These are phyloP conservation scores for Druon quercuslanigerum DNA, from an alignment of 1,140 invertebrate species.

Conservation along the genomic window DNA sequence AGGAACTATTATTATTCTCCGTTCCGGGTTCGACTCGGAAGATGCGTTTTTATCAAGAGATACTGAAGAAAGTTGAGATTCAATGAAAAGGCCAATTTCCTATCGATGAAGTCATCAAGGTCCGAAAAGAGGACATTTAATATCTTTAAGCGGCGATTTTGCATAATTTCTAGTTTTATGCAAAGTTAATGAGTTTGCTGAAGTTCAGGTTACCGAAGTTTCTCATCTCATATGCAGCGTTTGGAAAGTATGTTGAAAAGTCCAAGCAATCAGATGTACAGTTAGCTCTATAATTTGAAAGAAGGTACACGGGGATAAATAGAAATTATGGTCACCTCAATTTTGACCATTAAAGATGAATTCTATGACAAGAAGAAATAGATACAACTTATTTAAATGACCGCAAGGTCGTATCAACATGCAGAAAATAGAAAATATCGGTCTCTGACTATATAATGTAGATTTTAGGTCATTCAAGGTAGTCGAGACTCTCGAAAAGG, in stretches of 20 bases:
- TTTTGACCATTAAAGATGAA: background rate
- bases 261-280: constrained; percentile 21
- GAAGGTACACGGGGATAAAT: background rate
- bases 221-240: background rate
- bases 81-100: too few relatives aligned
- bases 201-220: background rate
- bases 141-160: too few relatives aligned
- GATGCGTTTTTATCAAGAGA: constrained; percentile 3
- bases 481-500: constrained; percentile 6
- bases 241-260: constrained; percentile 16
- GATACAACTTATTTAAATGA: background rate
- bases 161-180: background rate
- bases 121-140: too few relatives aligned
- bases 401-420: background rate
- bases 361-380: background rate
- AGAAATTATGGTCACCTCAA: constrained; percentile 5
- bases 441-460: background rate
- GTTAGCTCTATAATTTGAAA: background rate
- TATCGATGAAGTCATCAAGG: too few relatives aligned
- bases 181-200: background rate
- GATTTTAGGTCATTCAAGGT: constrained; percentile 9
- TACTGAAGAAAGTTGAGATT: background rate
- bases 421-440: background rate
- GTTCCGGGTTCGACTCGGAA: constrained; percentile 48
- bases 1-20: constrained; percentile 32